Evolutionary conservation across 2,888 invertebrate genomes (phyloP).

Genomic region (Eumacrocentrus americanus): DNA sequence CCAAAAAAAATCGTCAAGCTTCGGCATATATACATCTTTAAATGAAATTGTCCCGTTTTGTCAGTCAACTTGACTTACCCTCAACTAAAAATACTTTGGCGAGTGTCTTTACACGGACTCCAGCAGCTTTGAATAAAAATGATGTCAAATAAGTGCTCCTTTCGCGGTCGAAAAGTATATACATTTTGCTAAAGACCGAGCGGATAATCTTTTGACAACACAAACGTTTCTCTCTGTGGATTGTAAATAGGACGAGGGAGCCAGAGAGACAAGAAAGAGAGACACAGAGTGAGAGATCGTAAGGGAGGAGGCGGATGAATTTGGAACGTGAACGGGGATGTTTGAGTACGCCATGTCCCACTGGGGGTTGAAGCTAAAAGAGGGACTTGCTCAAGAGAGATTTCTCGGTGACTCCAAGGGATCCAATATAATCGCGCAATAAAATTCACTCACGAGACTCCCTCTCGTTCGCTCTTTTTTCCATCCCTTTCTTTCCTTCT

Average conservation of each 20-base stretch:
- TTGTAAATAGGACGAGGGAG: constrained; percentile 28
- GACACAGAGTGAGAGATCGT: constrained; percentile 19
- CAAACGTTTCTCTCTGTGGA: constrained; percentile 29
- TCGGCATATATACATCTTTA: no score
- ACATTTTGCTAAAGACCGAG: constrained; percentile 30
- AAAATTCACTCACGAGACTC: constrained; percentile 54
- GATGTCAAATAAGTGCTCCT: constrained; percentile 32
- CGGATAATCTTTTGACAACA: constrained; percentile 32
- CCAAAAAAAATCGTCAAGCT: no score
- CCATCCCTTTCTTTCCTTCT: constrained; percentile 13
- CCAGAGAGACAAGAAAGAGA: constrained; percentile 17
- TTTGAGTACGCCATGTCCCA: constrained; percentile 44
- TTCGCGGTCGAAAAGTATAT: constrained; percentile 29
- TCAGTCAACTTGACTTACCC: neutral
- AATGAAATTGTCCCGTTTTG: neutral
- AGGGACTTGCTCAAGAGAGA: constrained; percentile 27
- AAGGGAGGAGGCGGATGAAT: constrained; percentile 33
- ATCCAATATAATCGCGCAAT: constrained; percentile 57
- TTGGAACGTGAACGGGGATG: constrained; percentile 30
- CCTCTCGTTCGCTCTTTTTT: constrained; percentile 18
- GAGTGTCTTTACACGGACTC: constrained; percentile 1
- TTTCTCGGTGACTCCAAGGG: constrained; percentile 41
- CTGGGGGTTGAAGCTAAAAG: constrained; percentile 37
- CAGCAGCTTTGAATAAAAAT: constrained; percentile 28
- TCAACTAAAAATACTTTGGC: neutral